Conservation (phyloP, 2,113 vertebrate genomes). For the Theristicus caerulescens region DNA sequence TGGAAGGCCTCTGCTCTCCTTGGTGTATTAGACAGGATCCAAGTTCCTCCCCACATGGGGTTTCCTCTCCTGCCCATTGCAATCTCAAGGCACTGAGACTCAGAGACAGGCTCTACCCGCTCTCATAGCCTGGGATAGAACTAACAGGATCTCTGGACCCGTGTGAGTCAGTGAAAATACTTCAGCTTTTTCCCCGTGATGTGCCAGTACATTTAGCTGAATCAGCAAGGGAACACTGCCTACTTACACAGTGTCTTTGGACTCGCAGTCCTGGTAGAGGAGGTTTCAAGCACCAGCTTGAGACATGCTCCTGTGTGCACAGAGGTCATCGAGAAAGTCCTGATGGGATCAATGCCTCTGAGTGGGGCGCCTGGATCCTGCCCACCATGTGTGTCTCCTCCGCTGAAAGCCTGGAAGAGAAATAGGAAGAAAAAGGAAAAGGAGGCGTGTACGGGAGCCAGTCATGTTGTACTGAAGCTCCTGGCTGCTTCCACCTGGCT, state of each 20-base stretch:
- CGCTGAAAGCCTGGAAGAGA: background rate
- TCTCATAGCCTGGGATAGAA: background rate
- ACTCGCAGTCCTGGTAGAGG: background rate
- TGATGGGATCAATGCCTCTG: background rate
- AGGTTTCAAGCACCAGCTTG: background rate
- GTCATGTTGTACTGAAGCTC: background rate
- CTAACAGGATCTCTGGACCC: background rate
- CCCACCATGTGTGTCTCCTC: rapidly evolving
- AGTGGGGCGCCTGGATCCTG: background rate
- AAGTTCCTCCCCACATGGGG: background rate
- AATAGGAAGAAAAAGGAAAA: background rate
- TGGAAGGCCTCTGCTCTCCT: background rate
- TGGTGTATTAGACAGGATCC: background rate
- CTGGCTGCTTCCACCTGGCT: background rate
- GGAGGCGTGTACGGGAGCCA: rapidly evolving
- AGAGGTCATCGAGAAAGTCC: background rate
- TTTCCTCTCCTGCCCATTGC: background rate
- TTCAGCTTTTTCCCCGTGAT: background rate
- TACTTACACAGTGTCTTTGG: background rate
- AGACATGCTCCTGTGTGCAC: background rate
- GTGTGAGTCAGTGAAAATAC: conserved; percentile 8
- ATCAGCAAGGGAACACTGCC: conserved; percentile 42
- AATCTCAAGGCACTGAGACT: background rate
- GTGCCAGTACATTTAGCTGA: conserved; percentile 15
- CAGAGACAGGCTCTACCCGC: background rate